phyloP scores from a whole-genome alignment of 2,888 invertebrate genomes.

The Phortica okadai region DNA sequence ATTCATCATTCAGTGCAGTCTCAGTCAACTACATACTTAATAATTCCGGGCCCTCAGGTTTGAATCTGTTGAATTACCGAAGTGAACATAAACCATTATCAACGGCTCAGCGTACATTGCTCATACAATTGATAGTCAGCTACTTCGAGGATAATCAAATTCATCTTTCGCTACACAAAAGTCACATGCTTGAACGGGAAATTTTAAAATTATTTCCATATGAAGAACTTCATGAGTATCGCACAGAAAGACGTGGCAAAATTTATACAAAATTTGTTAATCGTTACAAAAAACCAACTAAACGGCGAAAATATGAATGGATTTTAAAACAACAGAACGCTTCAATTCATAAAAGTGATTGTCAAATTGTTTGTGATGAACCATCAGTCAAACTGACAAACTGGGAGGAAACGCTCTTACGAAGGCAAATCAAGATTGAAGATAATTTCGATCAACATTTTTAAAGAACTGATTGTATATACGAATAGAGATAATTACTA shows the following conservation, averaged over 20 bases:
- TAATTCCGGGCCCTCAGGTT: constrained; percentile 56
- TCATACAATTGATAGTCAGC: constrained; percentile 67
- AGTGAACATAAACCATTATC: constrained; percentile 58
- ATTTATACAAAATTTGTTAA: constrained; percentile 70
- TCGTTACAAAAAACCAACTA: constrained; percentile 47
- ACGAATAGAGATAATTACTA: too few species aligned
- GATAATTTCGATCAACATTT: too few species aligned
- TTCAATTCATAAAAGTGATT: neutral
- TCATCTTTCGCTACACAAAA: constrained; percentile 66
- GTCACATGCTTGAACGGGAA: constrained; percentile 66
- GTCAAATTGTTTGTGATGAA: neutral
- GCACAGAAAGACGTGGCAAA: constrained; percentile 70
- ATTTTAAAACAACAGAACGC: too few species aligned
- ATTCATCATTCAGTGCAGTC: constrained; percentile 31
- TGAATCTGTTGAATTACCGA: constrained; percentile 54
- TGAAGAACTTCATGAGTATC: constrained; percentile 65
- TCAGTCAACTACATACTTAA: constrained; percentile 59
- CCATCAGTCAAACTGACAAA: neutral
- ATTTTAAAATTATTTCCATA: constrained; percentile 66
- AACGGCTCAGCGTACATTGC: constrained; percentile 57
- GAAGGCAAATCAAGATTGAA: too few species aligned
- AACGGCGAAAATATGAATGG: constrained; percentile 34
- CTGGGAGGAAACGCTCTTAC: neutral
- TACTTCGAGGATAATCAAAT: constrained; percentile 67
- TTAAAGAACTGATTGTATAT: too few species aligned